Percentiles rank a stretch among this genome's conserved stretches.
These are phyloP conservation scores for Jordanella pulchra DNA, from an alignment of 2,797 vertebrate genomes.

Conservation along the genomic window DNA sequence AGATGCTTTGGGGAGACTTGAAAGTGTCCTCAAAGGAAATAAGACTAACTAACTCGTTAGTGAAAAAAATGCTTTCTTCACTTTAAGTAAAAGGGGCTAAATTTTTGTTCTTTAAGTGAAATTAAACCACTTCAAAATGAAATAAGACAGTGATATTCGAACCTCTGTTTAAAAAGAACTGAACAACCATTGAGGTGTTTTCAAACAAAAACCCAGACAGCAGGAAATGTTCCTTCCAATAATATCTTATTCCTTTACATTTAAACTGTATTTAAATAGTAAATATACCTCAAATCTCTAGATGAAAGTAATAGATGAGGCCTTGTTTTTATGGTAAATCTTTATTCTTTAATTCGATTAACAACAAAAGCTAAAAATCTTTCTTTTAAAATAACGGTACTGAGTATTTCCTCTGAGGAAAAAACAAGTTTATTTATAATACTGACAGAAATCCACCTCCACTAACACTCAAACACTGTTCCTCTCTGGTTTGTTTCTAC, in stretches of 20 bases:
- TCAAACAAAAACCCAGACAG: too few relatives aligned
- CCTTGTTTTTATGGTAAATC: conserved; percentile 8
- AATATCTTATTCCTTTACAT: not conserved
- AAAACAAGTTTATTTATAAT: not conserved
- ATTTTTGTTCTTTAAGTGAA: not conserved
- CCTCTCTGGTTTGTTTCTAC: not conserved
- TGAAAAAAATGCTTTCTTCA: not conserved
- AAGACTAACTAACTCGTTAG: not conserved
- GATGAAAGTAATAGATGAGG: conserved; percentile 24
- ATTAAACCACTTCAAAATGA: not conserved
- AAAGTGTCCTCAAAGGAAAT: not conserved
- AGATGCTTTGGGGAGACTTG: not conserved
- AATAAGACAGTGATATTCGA: too few relatives aligned
- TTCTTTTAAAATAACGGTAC: not conserved
- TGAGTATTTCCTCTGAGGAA: not conserved
- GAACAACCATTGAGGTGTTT: not conserved
- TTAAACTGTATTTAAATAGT: not conserved
- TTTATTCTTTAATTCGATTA: conserved; percentile 31
- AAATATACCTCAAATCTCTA: not conserved
- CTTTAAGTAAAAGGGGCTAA: not conserved
- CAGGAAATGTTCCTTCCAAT: too few relatives aligned
- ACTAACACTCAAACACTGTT: not conserved
- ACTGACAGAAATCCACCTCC: not conserved
- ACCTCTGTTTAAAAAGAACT: not conserved
- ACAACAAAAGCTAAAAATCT: conserved; percentile 20